phyloP scores from a whole-genome alignment of 2,113 vertebrate genomes.

The Dicerorhinus sumatrensis region DNA sequence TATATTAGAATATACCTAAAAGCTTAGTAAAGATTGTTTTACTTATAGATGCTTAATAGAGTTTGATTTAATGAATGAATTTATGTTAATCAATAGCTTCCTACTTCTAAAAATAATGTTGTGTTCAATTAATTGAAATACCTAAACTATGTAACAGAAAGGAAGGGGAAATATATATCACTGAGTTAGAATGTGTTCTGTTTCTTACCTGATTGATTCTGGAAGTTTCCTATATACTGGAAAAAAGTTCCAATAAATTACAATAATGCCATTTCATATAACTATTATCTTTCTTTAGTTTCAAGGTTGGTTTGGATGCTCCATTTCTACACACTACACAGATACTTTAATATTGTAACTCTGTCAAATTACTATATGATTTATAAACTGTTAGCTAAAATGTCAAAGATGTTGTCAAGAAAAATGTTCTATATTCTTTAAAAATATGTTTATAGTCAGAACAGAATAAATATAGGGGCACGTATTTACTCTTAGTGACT shows the following conservation, averaged over 20 bases:
- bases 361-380: slow-evolving; percentile 58
- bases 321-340: not conserved
- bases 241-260: not conserved
- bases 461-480: slow-evolving; percentile 34
- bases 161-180: not conserved
- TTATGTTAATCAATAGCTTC: not conserved
- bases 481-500: slow-evolving; percentile 58
- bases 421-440: slow-evolving; percentile 65
- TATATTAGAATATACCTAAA: not conserved
- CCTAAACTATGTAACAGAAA: not conserved
- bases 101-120: not conserved
- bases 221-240: not conserved
- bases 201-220: not conserved
- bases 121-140: not conserved
- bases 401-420: slow-evolving; percentile 59
- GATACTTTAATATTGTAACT: not conserved
- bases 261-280: not conserved
- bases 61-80: not conserved
- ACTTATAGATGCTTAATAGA: not conserved
- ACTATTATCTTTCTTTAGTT: slow-evolving; percentile 41
- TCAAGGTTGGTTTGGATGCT: slow-evolving; percentile 25
- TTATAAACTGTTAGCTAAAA: slow-evolving; percentile 57
- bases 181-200: not conserved
- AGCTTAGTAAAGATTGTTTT: not conserved
- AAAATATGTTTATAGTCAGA: slow-evolving; percentile 60